Percentiles rank a stretch among this genome's conserved stretches.
phyloP scores from a whole-genome alignment of 2,888 invertebrate genomes.

The Drosophila rellima region DNA sequence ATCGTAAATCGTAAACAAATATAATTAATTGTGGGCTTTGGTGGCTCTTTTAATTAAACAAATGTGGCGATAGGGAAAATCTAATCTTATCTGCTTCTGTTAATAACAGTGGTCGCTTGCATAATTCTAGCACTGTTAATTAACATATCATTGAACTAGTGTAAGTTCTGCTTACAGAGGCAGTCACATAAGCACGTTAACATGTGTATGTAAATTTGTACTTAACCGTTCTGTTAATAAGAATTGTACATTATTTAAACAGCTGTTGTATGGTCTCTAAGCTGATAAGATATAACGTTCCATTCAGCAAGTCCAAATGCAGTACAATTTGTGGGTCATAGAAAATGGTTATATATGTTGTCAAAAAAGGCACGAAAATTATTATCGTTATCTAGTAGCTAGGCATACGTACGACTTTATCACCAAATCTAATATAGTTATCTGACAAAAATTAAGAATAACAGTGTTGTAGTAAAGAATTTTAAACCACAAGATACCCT shows the following conservation, averaged over 20 bases:
- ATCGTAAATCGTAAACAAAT: neutral
- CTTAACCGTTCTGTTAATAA: neutral
- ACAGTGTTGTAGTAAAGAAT: neutral
- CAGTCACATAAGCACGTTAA: neutral
- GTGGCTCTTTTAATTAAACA: neutral
- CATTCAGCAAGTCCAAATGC: constrained; percentile 1
- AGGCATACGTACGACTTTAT: constrained; percentile 22
- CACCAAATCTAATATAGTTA: constrained; percentile 28
- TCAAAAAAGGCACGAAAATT: neutral
- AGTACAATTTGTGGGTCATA: constrained; percentile 32
- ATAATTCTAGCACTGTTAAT: neutral
- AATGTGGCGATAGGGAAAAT: constrained; percentile 3
- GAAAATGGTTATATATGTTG: neutral
- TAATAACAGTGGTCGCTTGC: neutral
- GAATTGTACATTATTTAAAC: neutral
- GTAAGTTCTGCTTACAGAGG: neutral
- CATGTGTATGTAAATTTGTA: neutral
- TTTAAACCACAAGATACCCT: neutral
- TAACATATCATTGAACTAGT: neutral
- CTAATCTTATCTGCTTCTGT: neutral
- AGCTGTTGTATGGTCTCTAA: neutral
- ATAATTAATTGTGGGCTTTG: neutral
- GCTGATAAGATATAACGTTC: constrained; percentile 6
- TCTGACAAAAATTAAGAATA: neutral
- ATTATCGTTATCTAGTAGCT: constrained; percentile 32